Conservation (phyloP, 1,140 invertebrate species). For the Drosophila ogumai region DNA sequence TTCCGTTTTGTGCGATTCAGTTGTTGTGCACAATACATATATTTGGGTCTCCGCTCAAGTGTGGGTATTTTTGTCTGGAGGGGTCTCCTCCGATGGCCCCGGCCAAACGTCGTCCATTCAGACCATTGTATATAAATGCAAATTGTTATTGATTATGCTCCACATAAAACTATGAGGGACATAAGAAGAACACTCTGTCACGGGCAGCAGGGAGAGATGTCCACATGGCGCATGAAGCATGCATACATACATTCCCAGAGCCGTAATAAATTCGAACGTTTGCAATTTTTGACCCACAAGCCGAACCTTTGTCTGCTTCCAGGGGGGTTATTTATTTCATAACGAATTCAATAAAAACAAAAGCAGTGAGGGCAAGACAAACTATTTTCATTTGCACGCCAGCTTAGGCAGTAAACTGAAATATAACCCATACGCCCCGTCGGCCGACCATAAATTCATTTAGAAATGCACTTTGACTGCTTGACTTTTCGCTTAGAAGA, state of each 20-base stretch:
- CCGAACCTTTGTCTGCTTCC: conserved; percentile 6
- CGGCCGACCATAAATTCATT: conserved; percentile 54
- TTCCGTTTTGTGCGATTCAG: conserved; percentile 24
- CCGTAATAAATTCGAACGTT: conserved; percentile 51
- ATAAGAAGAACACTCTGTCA: conserved; percentile 40
- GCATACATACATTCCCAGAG: background rate
- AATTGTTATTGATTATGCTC: conserved; percentile 81
- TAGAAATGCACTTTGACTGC: conserved; percentile 74
- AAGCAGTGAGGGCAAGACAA: conserved; percentile 10
- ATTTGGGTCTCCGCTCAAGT: conserved; percentile 24
- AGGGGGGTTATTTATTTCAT: conserved; percentile 11
- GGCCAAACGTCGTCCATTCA: conserved; percentile 44
- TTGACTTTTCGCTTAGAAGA: conserved; percentile 67
- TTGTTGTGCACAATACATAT: conserved; percentile 23
- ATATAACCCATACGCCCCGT: conserved; percentile 68
- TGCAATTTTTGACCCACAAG: conserved; percentile 46
- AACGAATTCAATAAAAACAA: conserved; percentile 38
- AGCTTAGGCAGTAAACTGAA: conserved; percentile 40
- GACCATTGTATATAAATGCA: conserved; percentile 65
- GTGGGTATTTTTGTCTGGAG: conserved; percentile 32
- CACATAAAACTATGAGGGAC: conserved; percentile 62
- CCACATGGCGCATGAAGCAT: conserved; percentile 7
- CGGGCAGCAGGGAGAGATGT: conserved; percentile 7
- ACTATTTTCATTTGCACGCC: conserved; percentile 59
- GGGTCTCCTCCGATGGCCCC: conserved; percentile 14